Evolutionary conservation across 2,797 vertebrate genomes (phyloP), one percentile per base, ranked within the genome.

Genomic region (Myotis planiceps): DNA sequence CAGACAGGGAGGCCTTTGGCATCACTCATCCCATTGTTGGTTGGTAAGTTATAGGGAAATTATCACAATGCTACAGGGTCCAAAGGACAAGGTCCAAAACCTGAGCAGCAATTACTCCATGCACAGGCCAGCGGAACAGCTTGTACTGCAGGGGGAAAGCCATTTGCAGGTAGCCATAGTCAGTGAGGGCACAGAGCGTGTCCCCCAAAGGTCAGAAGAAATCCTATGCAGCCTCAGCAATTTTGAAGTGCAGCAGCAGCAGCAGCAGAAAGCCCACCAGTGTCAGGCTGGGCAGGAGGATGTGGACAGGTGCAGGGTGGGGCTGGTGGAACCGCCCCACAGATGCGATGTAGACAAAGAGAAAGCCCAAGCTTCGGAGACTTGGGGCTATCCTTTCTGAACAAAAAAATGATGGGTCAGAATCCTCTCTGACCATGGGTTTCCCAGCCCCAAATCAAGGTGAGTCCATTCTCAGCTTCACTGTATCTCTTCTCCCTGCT

Each of bases 31-130:
- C 2, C 12, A 0, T 37, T n/a, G 32, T 37, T 23, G 9, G 21
- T 29, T 34, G 55, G 78, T 55, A 94, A 49, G 12, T 69, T 81
- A 89, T 0, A 92, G 87, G 14, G 92, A 89, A 6, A 99, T 97
- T 97, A 99, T 99, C 71, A 99, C 98, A 0, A 99, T 75, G 93
- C 98, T 99, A 81, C 99, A 99, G 93, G 99, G 99, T 19, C 98
- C 72, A 0, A 95, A 97, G 19, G 98, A 98, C 78, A 99, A 78
- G 23, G 98, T 19, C 99, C 99, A 99, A 97, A 99, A 95, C 5
- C 4, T 97, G 0, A 23, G 99, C 98, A 5, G 98, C 98, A 0
- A 97, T 37, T 4, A 97, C 75, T 0, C 98, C 98, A 1, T 99
- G 98, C 23, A 97, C 81, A 0, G 98, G 98, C 47, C 98, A 93